A percentile compares a stretch with the other conserved stretches of the same genome.
These are phyloP conservation scores for Hydrolagus affinis DNA, from an alignment of 2,113 vertebrate species.

Conservation along the genomic window DNA sequence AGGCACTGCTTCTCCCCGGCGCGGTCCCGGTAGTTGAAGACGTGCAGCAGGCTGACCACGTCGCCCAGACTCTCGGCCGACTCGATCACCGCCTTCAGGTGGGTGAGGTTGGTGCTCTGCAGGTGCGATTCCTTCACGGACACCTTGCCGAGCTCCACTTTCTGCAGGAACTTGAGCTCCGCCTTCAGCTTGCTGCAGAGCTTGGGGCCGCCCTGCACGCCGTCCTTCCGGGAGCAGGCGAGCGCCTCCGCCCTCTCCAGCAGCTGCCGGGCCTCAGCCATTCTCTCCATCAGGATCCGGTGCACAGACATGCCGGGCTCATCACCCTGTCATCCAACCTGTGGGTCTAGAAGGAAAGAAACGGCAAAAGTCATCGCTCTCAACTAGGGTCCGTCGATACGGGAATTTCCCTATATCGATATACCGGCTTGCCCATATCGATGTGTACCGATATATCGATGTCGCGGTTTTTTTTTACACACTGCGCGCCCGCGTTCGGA, in stretches of 20 bases:
- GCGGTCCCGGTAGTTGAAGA: slow-evolving; percentile 70
- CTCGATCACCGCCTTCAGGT: slow-evolving; percentile 78
- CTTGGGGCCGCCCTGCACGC: slow-evolving; percentile 79
- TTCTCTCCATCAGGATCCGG: slow-evolving; percentile 66
- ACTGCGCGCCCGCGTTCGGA: neutral
- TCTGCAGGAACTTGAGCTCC: slow-evolving; percentile 79
- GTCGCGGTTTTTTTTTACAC: neutral
- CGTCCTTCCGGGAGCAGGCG: slow-evolving; percentile 56
- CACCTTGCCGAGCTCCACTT: slow-evolving; percentile 74
- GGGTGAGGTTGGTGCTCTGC: slow-evolving; percentile 90
- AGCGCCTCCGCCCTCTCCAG: slow-evolving; percentile 71
- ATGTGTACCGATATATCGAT: too few relatives aligned
- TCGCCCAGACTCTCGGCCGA: slow-evolving; percentile 75
- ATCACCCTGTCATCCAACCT: neutral
- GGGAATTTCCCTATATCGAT: too few relatives aligned
- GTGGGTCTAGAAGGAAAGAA: neutral
- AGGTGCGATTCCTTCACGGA: slow-evolving; percentile 83
- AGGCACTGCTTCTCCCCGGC: slow-evolving; percentile 65
- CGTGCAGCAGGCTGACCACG: slow-evolving; percentile 74
- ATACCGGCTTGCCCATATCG: too few relatives aligned
- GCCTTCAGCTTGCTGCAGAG: slow-evolving; percentile 79
- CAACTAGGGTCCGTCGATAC: neutral
- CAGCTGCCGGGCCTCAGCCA: slow-evolving; percentile 68
- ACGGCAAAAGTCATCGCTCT: neutral
- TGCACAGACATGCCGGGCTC: slow-evolving; percentile 67